Evolutionary conservation across 2,113 vertebrate genomes (phyloP), one percentile per base, ranked within the genome.

Genomic region (Willisornis vidua): DNA sequence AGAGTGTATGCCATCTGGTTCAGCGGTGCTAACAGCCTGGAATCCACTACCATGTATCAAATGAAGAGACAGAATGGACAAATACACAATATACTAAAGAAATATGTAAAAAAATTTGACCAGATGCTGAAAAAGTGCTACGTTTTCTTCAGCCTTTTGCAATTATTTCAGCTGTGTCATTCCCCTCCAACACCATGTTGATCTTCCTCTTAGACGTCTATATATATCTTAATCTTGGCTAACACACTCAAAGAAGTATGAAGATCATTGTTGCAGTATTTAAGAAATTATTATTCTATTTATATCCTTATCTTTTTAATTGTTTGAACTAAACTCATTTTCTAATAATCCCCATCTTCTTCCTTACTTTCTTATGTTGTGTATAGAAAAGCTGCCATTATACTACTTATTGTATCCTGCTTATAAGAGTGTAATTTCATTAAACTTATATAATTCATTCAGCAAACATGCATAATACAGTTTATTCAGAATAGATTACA

Each of bases 1-100:
- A 95, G 89, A 67, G 95, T 31, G 72, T 49, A 77, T 52, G 85
- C 97, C 97, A 97, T 97, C 97, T 97, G 97, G 92, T 87, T 94
- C 52, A 90, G 75, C 79, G 87, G 62, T 89, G 80, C 80, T 83
- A 97, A 84, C 93, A 97, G 97, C 19, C 15, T 96, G 94, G 95
- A 87, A 94, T 97, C 88, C 96, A 89, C 81, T 93, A 90, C 70
- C 82, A 86, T 1, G 22, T 65, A 94, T 91, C 31, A 1, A 45
- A 65, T 82, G 75, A 87, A 95, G 77, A 95, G 68, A 96, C 43
- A 59, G 80, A 96, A 95, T 73, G 92, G 93, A 94, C 92, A 94
- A 93, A 92, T 43, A 54, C 63, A 88, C 48, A 87, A 59, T 49
- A 63, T 59, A 87, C 73, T 85, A 86, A 87, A 94, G 77, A 84